Conservation (phyloP, 2,113 vertebrate species). For the Dasyurus viverrinus region DNA sequence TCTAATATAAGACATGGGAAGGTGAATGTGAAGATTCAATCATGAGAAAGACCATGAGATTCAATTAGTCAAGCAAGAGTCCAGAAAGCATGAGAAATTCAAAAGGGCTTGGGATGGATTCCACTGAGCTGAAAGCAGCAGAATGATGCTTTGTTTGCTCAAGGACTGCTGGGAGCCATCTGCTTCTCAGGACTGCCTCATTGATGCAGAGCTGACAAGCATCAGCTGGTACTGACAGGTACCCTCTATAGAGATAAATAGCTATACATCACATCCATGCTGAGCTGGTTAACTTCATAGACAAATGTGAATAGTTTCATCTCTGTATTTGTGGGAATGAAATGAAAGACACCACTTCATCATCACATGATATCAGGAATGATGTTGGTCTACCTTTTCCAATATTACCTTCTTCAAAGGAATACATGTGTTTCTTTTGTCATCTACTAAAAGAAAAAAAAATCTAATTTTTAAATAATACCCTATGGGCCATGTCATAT, state of each 20-base stretch:
- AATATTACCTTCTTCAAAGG: background rate
- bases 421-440: background rate
- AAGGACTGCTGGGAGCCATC: background rate
- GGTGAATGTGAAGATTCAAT: background rate
- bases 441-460: background rate
- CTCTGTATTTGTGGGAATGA: background rate
- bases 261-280: background rate
- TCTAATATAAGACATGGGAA: background rate
- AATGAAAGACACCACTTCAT: background rate
- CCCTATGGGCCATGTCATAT: background rate
- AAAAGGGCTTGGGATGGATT: background rate
- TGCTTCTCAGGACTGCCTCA: background rate
- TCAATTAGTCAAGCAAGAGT: background rate
- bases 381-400: background rate
- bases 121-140: background rate
- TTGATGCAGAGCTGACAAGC: background rate
- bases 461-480: background rate
- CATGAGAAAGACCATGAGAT: background rate
- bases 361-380: background rate
- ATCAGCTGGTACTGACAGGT: background rate
- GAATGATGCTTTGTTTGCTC: background rate
- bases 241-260: background rate
- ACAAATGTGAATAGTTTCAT: background rate
- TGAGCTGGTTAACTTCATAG: background rate
- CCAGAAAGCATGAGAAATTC: background rate